Conservation (phyloP, 2,888 invertebrate species). For the Sphecodes monilicornis region DNA sequence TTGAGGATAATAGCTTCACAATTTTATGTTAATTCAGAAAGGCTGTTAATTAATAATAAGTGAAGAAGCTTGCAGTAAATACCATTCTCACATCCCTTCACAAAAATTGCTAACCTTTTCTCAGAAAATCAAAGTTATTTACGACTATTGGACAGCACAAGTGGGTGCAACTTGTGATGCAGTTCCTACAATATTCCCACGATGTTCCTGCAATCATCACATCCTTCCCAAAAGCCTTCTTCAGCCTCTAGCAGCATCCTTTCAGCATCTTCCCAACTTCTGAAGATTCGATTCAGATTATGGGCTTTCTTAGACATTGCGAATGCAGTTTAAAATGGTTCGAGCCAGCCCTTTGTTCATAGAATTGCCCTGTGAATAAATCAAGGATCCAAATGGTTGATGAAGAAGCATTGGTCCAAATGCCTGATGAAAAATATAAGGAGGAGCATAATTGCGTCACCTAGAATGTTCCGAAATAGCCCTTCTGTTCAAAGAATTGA, state of each 20-base stretch:
- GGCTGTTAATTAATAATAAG: neutral
- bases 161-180: neutral
- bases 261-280: neutral
- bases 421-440: no score
- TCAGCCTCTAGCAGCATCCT: neutral
- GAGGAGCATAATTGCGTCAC: constrained; percentile 22
- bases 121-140: neutral
- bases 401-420: no score
- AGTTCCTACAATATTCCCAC: neutral
- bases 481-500: neutral
- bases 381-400: neutral
- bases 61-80: neutral
- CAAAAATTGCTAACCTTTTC: neutral
- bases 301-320: neutral
- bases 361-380: neutral
- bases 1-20: no score
- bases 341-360: neutral
- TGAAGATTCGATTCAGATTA: neutral
- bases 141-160: neutral
- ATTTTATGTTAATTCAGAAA: neutral
- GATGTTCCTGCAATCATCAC: neutral
- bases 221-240: neutral
- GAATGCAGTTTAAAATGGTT: neutral
- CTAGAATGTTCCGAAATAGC: neutral
- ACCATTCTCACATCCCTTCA: neutral